Evolutionary conservation across 2,797 vertebrate species (phyloP).

Genomic region (Anomalospiza imberbis): DNA sequence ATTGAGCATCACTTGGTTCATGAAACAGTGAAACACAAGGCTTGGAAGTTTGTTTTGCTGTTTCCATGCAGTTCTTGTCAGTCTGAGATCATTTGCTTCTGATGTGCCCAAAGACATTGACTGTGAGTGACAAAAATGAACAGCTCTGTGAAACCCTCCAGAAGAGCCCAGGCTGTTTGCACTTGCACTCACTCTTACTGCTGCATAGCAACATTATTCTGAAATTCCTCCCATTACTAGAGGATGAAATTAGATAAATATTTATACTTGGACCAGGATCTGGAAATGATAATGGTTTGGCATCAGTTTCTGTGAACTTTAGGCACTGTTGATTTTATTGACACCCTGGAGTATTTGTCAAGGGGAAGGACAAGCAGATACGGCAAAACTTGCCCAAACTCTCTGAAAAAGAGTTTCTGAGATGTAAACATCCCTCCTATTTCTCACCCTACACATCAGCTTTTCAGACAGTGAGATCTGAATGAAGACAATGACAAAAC

Average conservation of each 20-base stretch:
- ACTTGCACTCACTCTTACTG: neutral
- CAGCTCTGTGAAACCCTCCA: neutral
- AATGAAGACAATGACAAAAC: neutral
- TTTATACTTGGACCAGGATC: neutral
- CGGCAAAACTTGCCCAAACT: neutral
- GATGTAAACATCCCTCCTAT: neutral
- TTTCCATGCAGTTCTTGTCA: neutral
- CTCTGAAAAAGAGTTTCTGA: neutral
- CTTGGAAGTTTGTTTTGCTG: neutral
- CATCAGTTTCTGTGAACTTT: neutral
- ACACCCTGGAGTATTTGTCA: neutral
- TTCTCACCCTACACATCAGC: neutral
- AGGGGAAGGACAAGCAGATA: neutral
- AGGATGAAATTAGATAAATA: neutral
- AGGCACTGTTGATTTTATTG: neutral
- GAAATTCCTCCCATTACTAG: neutral
- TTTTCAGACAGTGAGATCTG: neutral
- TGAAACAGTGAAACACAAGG: neutral
- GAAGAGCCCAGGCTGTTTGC: neutral
- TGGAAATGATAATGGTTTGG: neutral
- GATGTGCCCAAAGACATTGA: neutral
- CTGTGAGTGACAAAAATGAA: neutral
- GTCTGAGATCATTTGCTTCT: neutral
- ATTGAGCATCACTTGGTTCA: conserved; percentile 52
- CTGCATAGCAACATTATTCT: neutral